Evolutionary conservation across 1,140 invertebrate species (phyloP).

Genomic region (Drosophila kikkawai): DNA sequence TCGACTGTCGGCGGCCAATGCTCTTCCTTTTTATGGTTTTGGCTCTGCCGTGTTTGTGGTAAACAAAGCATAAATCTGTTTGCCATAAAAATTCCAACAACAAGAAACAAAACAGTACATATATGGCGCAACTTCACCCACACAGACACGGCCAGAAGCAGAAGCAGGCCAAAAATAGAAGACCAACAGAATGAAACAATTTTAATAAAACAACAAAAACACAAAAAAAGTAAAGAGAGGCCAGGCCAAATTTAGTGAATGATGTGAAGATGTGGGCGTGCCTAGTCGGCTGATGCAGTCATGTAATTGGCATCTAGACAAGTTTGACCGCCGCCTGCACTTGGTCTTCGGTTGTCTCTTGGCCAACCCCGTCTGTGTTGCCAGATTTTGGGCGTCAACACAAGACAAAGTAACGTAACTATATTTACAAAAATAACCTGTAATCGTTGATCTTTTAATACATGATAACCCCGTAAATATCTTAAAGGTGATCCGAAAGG

Average conservation of each 20-base stretch:
- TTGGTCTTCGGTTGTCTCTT: constrained; percentile 36
- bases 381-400: constrained; percentile 7
- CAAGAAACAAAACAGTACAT: constrained; percentile 21
- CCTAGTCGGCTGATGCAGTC: constrained; percentile 56
- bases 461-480: background rate
- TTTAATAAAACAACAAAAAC: constrained; percentile 13
- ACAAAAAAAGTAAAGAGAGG: constrained; percentile 33
- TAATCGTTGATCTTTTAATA: background rate
- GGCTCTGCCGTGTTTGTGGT: constrained; percentile 41
- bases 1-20: constrained; percentile 29
- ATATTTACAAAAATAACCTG: background rate
- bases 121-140: constrained; percentile 52
- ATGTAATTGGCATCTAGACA: constrained; percentile 77
- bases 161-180: constrained; percentile 59
- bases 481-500: background rate
- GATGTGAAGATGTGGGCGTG: constrained; percentile 55
- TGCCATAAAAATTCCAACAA: constrained; percentile 72
- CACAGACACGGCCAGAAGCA: constrained; percentile 12
- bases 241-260: constrained; percentile 61
- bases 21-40: constrained; percentile 33
- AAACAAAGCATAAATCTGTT: constrained; percentile 76
- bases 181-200: constrained; percentile 33
- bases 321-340: constrained; percentile 72
- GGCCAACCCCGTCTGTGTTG: constrained; percentile 17
- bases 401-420: background rate